Evolutionary conservation across 2,797 vertebrate genomes (phyloP).

Genomic region (Hirundo rustica): DNA sequence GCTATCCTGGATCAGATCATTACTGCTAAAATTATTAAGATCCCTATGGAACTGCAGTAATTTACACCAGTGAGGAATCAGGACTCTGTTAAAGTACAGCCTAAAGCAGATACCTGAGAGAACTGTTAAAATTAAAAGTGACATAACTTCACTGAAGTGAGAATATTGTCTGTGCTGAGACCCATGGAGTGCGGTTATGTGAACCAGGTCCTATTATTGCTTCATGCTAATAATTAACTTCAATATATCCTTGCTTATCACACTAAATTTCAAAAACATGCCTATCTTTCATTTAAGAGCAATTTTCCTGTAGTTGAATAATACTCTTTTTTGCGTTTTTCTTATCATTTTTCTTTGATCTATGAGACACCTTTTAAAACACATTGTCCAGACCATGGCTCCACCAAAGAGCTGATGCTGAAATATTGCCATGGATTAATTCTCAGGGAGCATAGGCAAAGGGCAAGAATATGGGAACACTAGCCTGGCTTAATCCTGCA

Average conservation of each 20-base stretch:
- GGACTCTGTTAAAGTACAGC: neutral
- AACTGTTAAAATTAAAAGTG: conserved; percentile 16
- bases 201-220: neutral
- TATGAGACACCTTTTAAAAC: neutral
- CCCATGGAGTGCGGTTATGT: neutral
- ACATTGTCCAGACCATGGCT: neutral
- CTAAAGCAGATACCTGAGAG: neutral
- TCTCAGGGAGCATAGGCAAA: neutral
- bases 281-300: neutral
- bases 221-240: neutral
- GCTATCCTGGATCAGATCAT: neutral
- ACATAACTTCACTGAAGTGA: neutral
- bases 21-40: neutral
- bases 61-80: neutral
- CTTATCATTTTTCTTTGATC: neutral
- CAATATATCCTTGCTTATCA: neutral
- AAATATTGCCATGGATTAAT: neutral
- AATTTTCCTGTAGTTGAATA: neutral
- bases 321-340: neutral
- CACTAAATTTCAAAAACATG: neutral
- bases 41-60: neutral
- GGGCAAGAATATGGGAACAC: neutral
- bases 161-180: neutral
- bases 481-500: neutral
- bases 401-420: neutral